Evolutionary conservation across 37 sponge, comb jelly and placozoan genomes (phyloP).

Genomic region (Geodia barretti): DNA sequence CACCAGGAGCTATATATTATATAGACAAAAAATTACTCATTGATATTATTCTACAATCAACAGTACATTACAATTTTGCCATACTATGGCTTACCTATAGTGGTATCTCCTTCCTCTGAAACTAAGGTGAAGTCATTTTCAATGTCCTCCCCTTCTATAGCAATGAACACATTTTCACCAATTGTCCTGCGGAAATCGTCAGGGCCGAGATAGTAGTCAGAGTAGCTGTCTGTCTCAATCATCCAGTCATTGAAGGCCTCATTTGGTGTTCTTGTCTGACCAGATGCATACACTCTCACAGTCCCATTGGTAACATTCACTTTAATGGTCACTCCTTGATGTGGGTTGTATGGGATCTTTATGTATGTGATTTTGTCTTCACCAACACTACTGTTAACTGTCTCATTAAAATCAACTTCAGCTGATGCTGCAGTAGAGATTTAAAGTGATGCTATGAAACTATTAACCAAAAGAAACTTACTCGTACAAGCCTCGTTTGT

Average conservation of each 20-base stretch:
- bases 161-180: neutral
- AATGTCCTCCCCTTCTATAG: neutral
- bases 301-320: constrained; percentile 15
- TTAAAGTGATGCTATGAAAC: too few species aligned
- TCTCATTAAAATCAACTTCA: neutral
- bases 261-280: constrained; percentile 5
- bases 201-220: neutral
- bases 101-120: constrained; percentile 5
- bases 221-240: constrained; percentile 8
- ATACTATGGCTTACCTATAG: neutral
- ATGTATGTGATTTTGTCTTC: neutral
- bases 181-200: neutral
- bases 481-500: constrained; percentile 25
- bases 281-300: neutral
- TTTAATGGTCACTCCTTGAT: constrained; percentile 6
- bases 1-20: neutral
- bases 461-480: too few species aligned
- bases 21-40: too few species aligned
- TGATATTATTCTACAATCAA: too few species aligned
- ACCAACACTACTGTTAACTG: neutral
- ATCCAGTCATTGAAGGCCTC: constrained; percentile 16
- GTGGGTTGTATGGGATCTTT: neutral
- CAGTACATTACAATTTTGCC: neutral
- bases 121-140: neutral
- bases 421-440: constrained; percentile 6